These are phyloP conservation scores for Boloria euphrosyne DNA, from an alignment of 2,888 invertebrate genomes.

Conservation along the genomic window DNA sequence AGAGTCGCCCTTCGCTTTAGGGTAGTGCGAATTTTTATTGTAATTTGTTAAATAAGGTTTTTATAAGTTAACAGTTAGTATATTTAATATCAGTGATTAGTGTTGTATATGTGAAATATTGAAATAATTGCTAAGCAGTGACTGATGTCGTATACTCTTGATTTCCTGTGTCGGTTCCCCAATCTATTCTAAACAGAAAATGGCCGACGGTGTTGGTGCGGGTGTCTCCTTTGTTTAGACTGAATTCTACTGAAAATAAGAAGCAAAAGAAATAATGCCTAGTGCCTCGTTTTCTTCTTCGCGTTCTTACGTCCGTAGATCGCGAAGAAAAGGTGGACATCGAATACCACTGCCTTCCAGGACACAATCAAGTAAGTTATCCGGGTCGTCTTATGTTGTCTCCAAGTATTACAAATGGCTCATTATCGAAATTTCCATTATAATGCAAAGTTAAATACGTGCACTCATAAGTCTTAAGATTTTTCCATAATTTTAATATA, in stretches of 20 bases:
- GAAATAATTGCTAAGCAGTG: slow-evolving; percentile 50
- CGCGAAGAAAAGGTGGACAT: slow-evolving; percentile 95
- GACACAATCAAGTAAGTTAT: slow-evolving; percentile 90
- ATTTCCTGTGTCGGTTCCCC: slow-evolving; percentile 75
- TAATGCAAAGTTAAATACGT: slow-evolving; percentile 48
- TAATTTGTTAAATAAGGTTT: slow-evolving; percentile 71
- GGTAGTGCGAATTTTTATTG: slow-evolving; percentile 67
- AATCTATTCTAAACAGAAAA: slow-evolving; percentile 87
- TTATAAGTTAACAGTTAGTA: slow-evolving; percentile 66
- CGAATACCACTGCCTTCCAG: slow-evolving; percentile 91
- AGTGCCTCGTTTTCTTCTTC: slow-evolving; percentile 97
- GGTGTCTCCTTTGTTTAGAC: slow-evolving; percentile 92
- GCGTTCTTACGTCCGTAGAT: slow-evolving; percentile 95
- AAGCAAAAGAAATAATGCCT: slow-evolving; percentile 89
- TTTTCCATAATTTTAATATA: slow-evolving; percentile 1
- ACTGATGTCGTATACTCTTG: slow-evolving; percentile 65
- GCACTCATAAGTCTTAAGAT: slow-evolving; percentile 12
- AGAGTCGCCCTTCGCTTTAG: slow-evolving; percentile 74
- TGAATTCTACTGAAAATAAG: slow-evolving; percentile 81
- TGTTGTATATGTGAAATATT: slow-evolving; percentile 58
- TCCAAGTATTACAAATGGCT: slow-evolving; percentile 64
- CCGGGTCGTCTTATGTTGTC: slow-evolving; percentile 74
- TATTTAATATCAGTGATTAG: slow-evolving; percentile 68
- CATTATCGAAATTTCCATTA: slow-evolving; percentile 61
- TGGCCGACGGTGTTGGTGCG: slow-evolving; percentile 91